Conservation (phyloP, 2,113 vertebrate genomes). For the Corythornis madagascariensis region DNA sequence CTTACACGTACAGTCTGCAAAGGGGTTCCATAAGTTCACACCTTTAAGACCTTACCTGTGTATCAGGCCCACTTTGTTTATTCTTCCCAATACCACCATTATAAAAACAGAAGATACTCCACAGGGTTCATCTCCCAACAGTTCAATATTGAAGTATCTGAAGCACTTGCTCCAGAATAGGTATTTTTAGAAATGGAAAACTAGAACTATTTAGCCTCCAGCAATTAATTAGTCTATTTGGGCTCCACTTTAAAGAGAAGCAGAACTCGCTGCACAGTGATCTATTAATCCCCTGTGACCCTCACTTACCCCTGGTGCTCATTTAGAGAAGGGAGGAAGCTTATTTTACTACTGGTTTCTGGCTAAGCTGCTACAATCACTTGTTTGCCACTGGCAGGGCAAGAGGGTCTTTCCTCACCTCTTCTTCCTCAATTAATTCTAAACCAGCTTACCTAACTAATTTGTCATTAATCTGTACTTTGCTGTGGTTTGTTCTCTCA, state of each 20-base stretch:
- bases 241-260: conserved; percentile 12
- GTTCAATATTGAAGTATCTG: not conserved
- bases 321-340: not conserved
- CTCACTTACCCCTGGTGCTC: not conserved
- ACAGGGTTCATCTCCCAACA: not conserved
- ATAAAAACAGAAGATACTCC: not conserved
- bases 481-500: not conserved
- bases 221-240: conserved; percentile 37
- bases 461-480: conserved; percentile 9
- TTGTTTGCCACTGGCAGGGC: not conserved
- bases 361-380: not conserved
- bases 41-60: not conserved
- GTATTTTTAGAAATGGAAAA: conserved; percentile 42
- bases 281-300: conserved; percentile 14
- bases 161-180: conserved; percentile 16
- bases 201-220: conserved; percentile 19
- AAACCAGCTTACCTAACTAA: not conserved
- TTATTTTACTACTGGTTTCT: not conserved
- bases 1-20: not conserved
- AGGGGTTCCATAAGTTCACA: not conserved
- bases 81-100: not conserved
- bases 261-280: not conserved
- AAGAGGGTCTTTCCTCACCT: not conserved
- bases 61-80: not conserved
- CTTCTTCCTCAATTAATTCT: not conserved